Conservation (phyloP, 2,888 invertebrate genomes). For the Apamea anceps region DNA sequence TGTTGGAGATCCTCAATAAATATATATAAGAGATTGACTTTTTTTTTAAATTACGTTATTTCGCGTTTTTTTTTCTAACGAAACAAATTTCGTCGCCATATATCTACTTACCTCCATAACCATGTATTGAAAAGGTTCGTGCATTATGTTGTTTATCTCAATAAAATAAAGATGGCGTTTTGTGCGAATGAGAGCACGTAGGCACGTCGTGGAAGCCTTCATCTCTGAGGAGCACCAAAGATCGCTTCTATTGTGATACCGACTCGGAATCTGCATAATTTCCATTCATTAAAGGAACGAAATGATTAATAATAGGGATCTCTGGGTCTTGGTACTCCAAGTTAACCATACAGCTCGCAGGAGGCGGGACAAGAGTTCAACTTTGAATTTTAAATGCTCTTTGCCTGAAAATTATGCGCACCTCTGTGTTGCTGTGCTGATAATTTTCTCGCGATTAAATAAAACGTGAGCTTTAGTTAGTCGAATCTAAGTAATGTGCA, state of each 20-base stretch:
- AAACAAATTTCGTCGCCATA: neutral
- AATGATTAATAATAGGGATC: slow-evolving; percentile 89
- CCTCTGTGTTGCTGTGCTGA: neutral
- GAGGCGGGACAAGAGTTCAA: slow-evolving; percentile 17
- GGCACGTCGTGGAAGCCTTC: slow-evolving; percentile 69
- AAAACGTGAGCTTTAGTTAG: neutral
- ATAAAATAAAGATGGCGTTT: slow-evolving; percentile 69
- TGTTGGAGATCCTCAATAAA: too few relatives aligned
- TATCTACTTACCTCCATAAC: neutral
- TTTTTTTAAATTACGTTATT: neutral
- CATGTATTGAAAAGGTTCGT: slow-evolving; percentile 23
- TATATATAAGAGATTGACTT: too few relatives aligned
- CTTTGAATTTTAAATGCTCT: neutral
- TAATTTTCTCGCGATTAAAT: neutral
- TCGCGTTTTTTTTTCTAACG: neutral
- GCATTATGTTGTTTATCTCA: slow-evolving; percentile 67
- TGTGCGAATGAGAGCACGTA: slow-evolving; percentile 67
- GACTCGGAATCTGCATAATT: slow-evolving; percentile 88
- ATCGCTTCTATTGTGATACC: slow-evolving; percentile 86
- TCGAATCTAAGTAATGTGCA: neutral
- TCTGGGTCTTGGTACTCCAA: slow-evolving; percentile 73
- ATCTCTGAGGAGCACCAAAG: slow-evolving; percentile 77
- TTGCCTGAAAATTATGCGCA: neutral
- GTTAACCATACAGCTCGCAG: slow-evolving; percentile 67
- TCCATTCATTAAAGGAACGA: slow-evolving; percentile 88